A percentile compares a stretch with the other conserved stretches of the same genome.
Evolutionary conservation across 2,888 invertebrate species (phyloP).

Genomic region (Euphydryas editha): DNA sequence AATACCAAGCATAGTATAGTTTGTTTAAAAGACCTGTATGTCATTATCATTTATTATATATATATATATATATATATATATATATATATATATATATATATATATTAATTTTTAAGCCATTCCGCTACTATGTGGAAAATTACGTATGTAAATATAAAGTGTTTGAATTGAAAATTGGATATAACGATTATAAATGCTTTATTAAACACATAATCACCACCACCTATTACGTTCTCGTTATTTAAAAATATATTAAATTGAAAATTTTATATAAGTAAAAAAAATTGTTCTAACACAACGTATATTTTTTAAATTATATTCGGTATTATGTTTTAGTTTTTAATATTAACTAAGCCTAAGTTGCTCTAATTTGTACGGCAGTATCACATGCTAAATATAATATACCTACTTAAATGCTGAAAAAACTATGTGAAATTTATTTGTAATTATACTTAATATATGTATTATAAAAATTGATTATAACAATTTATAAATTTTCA

Average conservation of each 20-base stretch:
- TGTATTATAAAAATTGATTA: too few species aligned
- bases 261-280: too few species aligned
- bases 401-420: constrained; percentile 3
- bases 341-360: background rate
- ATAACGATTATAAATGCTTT: constrained; percentile 1
- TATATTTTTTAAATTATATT: too few species aligned
- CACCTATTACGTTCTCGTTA: background rate
- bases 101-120: background rate
- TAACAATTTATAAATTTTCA: too few species aligned
- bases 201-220: background rate
- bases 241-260: too few species aligned
- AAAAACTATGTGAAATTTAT: background rate
- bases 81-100: too few species aligned
- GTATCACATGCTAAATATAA: background rate
- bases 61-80: too few species aligned
- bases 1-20: too few species aligned
- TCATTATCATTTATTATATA: too few species aligned
- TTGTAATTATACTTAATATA: too few species aligned
- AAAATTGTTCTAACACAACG: background rate
- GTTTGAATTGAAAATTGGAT: background rate
- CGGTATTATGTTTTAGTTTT: background rate
- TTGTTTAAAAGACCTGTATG: too few species aligned
- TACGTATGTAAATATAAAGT: background rate
- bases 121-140: background rate
- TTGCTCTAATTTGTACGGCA: background rate